Percentiles rank a stretch among this genome's conserved stretches.
Conservation (phyloP, 1,140 invertebrate genomes). For the Drosophila gunungcola region DNA sequence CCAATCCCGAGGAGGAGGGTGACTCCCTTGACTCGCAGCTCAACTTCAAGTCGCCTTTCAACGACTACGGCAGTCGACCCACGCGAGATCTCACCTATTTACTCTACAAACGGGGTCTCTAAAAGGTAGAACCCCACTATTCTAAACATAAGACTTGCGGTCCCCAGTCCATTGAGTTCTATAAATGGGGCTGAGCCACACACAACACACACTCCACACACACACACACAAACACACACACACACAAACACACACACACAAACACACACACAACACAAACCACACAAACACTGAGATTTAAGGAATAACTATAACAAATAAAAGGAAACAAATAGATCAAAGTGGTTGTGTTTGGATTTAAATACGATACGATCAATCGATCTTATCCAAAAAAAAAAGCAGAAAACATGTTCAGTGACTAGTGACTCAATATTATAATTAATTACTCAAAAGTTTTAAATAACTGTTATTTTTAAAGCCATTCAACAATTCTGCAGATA, state of each 20-base stretch:
- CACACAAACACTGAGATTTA: constrained; percentile 1
- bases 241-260: constrained; percentile 2
- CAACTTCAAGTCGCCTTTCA: constrained; percentile 68
- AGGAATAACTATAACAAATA: background rate
- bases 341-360: constrained; percentile 1
- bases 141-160: constrained; percentile 2
- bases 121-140: background rate
- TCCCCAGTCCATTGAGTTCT: constrained; percentile 4
- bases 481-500: no score
- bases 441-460: background rate
- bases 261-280: constrained; percentile 3
- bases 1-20: constrained; percentile 12
- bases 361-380: background rate
- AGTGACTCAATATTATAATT: background rate
- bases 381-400: background rate
- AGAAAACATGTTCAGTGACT: constrained; percentile 1
- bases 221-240: background rate
- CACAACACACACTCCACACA: constrained; percentile 7
- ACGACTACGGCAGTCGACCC: constrained; percentile 70
- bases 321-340: constrained; percentile 2
- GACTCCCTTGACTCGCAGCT: constrained; percentile 52
- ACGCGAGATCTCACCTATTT: constrained; percentile 63
- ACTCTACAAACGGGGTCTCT: constrained; percentile 65
- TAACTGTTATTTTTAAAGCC: background rate
- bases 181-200: constrained; percentile 17